A percentile compares a stretch with the other conserved stretches of the same genome.
Evolutionary conservation across 2,113 vertebrate species (phyloP).

Genomic region (Girardinichthys multiradiatus): DNA sequence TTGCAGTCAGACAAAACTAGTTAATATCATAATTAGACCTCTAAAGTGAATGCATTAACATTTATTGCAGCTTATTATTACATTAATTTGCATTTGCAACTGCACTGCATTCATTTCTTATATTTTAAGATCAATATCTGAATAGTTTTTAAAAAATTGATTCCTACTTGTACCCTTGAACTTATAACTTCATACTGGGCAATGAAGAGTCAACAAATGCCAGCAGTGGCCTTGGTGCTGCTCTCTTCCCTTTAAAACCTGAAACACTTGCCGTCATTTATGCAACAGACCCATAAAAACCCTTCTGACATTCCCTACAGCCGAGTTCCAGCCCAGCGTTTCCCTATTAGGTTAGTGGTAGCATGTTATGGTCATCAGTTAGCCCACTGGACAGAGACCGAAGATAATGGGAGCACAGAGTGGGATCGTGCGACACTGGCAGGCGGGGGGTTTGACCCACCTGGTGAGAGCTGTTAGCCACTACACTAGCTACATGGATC

Average conservation of each 20-base stretch:
- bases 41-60: no score
- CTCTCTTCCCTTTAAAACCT: constrained; percentile 52
- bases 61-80: no score
- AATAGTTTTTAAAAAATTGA: not conserved
- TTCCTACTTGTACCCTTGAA: not conserved
- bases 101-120: no score
- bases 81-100: no score
- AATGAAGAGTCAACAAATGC: constrained; percentile 39
- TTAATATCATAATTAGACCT: no score
- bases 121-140: no score
- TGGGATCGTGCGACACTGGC: constrained; percentile 64
- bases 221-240: constrained; percentile 32
- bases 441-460: constrained; percentile 65
- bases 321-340: constrained; percentile 21
- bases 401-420: constrained; percentile 65
- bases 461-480: constrained; percentile 70
- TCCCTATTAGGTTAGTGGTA: constrained; percentile 52
- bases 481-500: constrained; percentile 92
- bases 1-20: no score
- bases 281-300: constrained; percentile 63
- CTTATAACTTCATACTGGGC: not conserved
- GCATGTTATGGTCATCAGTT: constrained; percentile 64
- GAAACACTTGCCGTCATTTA: constrained; percentile 61
- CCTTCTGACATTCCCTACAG: constrained; percentile 47
- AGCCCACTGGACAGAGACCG: constrained; percentile 46